These are phyloP conservation scores for Vimba vimba DNA, from an alignment of 2,113 vertebrate genomes.

Conservation along the genomic window DNA sequence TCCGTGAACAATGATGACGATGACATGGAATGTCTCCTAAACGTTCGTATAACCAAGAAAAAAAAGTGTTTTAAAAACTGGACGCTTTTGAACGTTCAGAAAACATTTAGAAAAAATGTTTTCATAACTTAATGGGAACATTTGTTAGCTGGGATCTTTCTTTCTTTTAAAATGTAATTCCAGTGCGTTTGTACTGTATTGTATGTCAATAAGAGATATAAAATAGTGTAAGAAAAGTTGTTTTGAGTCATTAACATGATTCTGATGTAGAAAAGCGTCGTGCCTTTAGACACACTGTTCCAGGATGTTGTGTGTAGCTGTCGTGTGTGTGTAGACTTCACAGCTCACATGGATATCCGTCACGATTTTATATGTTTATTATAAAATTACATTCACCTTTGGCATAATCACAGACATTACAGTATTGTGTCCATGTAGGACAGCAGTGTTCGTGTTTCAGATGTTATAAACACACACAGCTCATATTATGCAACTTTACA, in stretches of 20 bases:
- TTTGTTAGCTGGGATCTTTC: too few species aligned
- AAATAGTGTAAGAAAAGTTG: background rate
- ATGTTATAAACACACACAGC: constrained; percentile 8
- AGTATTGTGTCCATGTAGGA: background rate
- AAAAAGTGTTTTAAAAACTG: too few species aligned
- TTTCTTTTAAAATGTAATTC: background rate
- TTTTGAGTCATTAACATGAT: background rate
- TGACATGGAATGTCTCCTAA: too few species aligned
- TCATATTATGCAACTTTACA: constrained; percentile 48
- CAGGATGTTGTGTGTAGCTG: background rate
- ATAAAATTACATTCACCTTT: background rate
- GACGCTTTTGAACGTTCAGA: too few species aligned
- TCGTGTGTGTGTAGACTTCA: background rate
- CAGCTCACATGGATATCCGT: background rate
- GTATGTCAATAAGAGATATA: too few species aligned
- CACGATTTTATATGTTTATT: background rate
- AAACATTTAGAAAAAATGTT: too few species aligned
- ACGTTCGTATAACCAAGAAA: too few species aligned
- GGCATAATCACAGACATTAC: background rate
- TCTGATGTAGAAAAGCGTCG: background rate
- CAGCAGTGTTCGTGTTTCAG: background rate
- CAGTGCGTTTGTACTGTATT: background rate
- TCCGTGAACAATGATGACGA: too few species aligned
- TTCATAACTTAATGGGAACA: too few species aligned
- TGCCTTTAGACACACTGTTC: background rate